phyloP scores from a whole-genome alignment of 1,140 invertebrate species.

The Cryptotermes secundus region DNA sequence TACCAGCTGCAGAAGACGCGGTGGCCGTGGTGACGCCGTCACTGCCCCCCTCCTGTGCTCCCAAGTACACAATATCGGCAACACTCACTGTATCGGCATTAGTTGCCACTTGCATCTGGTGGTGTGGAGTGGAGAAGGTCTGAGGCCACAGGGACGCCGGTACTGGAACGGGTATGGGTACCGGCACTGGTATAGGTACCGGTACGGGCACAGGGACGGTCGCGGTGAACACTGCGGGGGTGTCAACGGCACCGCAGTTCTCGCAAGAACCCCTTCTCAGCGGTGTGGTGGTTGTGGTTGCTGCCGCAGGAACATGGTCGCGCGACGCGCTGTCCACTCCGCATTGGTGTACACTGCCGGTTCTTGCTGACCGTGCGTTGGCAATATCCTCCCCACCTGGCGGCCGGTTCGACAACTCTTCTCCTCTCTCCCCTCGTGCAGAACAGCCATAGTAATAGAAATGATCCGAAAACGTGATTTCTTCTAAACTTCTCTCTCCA shows the following conservation, averaged over 20 bases:
- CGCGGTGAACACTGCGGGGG: neutral
- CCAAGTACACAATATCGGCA: slow-evolving; percentile 28
- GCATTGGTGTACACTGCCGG: slow-evolving; percentile 47
- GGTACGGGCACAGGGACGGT: slow-evolving; percentile 29
- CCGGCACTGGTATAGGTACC: slow-evolving; percentile 28
- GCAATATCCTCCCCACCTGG: neutral
- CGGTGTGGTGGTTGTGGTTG: slow-evolving; percentile 42
- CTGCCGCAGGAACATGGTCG: slow-evolving; percentile 42
- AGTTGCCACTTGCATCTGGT: slow-evolving; percentile 14
- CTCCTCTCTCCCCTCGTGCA: slow-evolving; percentile 21
- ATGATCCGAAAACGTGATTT: slow-evolving; percentile 38
- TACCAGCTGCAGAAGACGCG: slow-evolving; percentile 39
- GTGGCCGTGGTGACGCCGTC: slow-evolving; percentile 46
- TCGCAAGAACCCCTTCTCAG: slow-evolving; percentile 44
- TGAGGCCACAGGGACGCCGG: slow-evolving; percentile 29
- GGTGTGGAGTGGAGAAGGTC: slow-evolving; percentile 8
- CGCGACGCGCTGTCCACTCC: slow-evolving; percentile 21
- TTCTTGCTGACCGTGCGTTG: slow-evolving; percentile 23
- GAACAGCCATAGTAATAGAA: slow-evolving; percentile 27
- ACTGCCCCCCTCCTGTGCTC: slow-evolving; percentile 37
- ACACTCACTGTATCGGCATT: neutral
- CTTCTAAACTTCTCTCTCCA: slow-evolving; percentile 40
- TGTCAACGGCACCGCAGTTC: slow-evolving; percentile 24
- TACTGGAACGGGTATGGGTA: slow-evolving; percentile 28
- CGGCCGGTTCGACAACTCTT: slow-evolving; percentile 9